Base-by-base conservation (phyloP, 2,113 vertebrate species). In the Helogale parvula region DNA sequence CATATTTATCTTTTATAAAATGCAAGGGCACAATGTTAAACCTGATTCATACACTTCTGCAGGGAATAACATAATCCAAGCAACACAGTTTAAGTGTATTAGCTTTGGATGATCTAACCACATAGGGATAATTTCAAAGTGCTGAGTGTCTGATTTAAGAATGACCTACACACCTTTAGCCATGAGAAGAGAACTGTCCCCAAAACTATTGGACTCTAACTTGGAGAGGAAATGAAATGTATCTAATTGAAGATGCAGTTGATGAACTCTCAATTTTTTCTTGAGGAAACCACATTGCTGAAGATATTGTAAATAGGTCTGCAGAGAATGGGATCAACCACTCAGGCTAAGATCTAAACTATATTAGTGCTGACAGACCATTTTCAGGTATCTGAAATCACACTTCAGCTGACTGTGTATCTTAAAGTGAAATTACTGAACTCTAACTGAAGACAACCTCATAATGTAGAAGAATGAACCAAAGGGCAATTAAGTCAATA, bases 371-470 rank as follows among this genome's bases (percentile, higher is more conserved):
- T 84, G 23, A 86, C 7, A 90, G 89, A 69, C 8, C 15, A 5
- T 76, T 50, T 80, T 74, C 19, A 80, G 29, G 11, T 19, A 88
- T 21, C 74, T 95, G 72, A 45, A 45, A 27, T 90, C 81, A 14
- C 68, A 90, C 10, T 86, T 92, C 12, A 50, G 17, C 57, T 71
- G 41, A 83, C 2, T 81, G 7, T 57, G 7, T 76, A 66, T 85
- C 69, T 82, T 60, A 80, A 31, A 71, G 77, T 74, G 45, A 88
- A 96, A 84, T 80, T 52, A 84, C 29, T 80, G 14, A 94, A 87
- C 17, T 65, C 25, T 31, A 93, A 47, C 7, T 94, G 80, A 94
- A 93, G 33, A 83, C 11, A 88, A 88, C 3, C n/a, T 66, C 84
- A 50, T 25, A 71, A 85, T 10, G 27, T n/a, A 77, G 41, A 90